These are phyloP conservation scores for Tachina grossa DNA, from an alignment of 2,888 invertebrate species.

Conservation along the genomic window DNA sequence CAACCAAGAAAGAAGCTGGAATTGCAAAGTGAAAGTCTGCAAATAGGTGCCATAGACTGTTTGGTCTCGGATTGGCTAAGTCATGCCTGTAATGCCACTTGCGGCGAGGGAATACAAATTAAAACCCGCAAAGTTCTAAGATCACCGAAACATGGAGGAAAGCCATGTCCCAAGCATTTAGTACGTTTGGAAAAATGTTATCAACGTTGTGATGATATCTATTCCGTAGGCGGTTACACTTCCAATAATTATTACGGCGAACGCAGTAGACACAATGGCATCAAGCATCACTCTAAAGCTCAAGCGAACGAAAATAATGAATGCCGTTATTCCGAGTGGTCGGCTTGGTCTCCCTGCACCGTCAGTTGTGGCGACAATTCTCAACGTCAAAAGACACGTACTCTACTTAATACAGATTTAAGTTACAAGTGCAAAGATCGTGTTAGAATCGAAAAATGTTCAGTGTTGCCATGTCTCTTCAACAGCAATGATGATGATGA, in stretches of 20 bases:
- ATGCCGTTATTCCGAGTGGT: conserved; percentile 87
- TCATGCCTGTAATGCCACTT: conserved; percentile 83
- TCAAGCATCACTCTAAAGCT: conserved; percentile 51
- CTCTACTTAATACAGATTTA: conserved; percentile 79
- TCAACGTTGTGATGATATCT: conserved; percentile 80
- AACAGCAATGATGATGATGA: conserved; percentile 76
- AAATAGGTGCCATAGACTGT: conserved; percentile 82
- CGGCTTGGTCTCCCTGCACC: conserved; percentile 88
- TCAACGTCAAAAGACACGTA: conserved; percentile 84
- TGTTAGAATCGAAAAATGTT: conserved; percentile 80
- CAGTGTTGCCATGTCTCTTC: conserved; percentile 80
- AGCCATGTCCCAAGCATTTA: conserved; percentile 84
- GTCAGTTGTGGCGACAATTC: conserved; percentile 86
- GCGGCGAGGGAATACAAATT: conserved; percentile 83
- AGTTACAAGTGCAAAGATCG: conserved; percentile 81
- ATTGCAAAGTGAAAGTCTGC: conserved; percentile 75
- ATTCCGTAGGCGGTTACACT: conserved; percentile 75
- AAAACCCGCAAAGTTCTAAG: conserved; percentile 84
- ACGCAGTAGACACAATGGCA: conserved; percentile 69
- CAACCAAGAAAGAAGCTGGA: conserved; percentile 76
- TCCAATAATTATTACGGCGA: conserved; percentile 67
- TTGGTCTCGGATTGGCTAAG: conserved; percentile 84
- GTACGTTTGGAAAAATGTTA: conserved; percentile 81
- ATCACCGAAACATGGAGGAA: conserved; percentile 84
- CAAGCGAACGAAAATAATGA: conserved; percentile 78